Percentiles rank a stretch among this genome's conserved stretches.
These are phyloP conservation scores for Enteromius argenteus DNA, from an alignment of 2,797 vertebrate genomes.

Conservation along the genomic window DNA sequence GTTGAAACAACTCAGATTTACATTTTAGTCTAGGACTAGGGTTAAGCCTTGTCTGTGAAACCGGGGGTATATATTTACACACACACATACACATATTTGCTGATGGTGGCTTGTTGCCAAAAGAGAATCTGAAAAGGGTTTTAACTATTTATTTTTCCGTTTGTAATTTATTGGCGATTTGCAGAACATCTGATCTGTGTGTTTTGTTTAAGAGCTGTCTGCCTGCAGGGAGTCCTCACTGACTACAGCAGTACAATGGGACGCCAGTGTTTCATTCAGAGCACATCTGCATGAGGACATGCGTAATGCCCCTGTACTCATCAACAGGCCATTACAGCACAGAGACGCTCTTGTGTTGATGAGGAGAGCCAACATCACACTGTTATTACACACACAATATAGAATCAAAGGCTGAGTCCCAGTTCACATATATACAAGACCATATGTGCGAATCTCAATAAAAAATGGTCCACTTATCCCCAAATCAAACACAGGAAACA, in stretches of 20 bases:
- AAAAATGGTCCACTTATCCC: not conserved
- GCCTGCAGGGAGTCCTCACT: not conserved
- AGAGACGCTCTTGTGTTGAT: constrained; percentile 46
- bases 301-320: constrained; percentile 35
- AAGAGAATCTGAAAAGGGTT: not conserved
- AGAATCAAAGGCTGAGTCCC: not conserved
- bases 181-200: not conserved
- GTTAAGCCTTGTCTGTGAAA: too few species aligned
- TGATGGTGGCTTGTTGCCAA: not conserved
- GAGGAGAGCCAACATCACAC: constrained; percentile 9
- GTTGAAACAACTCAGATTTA: too few species aligned
- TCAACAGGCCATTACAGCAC: constrained; percentile 37
- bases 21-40: too few species aligned
- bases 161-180: not conserved
- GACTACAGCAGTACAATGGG: constrained; percentile 33
- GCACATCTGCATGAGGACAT: constrained; percentile 44
- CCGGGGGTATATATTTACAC: too few species aligned
- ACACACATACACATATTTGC: too few species aligned
- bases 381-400: not conserved
- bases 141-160: not conserved
- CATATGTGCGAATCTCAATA: not conserved
- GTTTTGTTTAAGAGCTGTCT: not conserved
- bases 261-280: constrained; percentile 43
- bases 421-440: not conserved
- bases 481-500: not conserved